phyloP scores from a whole-genome alignment of 1,140 invertebrate genomes.

The Phocides pigmalion region DNA sequence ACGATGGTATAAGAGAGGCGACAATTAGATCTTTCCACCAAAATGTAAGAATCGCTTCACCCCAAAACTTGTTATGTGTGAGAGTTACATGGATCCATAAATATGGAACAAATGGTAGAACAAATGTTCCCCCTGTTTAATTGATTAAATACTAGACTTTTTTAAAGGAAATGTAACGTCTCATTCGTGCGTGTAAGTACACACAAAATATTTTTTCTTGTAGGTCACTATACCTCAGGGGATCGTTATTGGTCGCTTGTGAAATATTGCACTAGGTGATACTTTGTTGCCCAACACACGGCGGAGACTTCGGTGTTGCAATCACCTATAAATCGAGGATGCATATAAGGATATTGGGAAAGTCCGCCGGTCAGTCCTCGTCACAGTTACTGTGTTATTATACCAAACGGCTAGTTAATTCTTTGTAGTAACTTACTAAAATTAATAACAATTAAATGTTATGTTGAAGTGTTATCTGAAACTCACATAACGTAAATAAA shows the following conservation, averaged over 20 bases:
- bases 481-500: no score
- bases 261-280: conserved; percentile 23
- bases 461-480: background rate
- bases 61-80: no score
- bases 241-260: conserved; percentile 1
- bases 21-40: no score
- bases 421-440: background rate
- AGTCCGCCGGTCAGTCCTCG: conserved; percentile 27
- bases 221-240: background rate
- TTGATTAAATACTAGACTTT: no score
- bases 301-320: conserved; percentile 36
- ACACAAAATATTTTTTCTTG: no score
- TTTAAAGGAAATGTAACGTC: no score
- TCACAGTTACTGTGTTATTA: conserved; percentile 34
- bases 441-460: background rate
- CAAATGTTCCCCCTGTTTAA: no score
- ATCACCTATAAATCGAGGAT: conserved; percentile 40
- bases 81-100: no score
- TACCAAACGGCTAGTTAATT: background rate
- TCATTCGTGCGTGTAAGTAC: no score
- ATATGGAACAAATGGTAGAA: no score
- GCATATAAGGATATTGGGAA: conserved; percentile 43
- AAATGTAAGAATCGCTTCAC: no score
- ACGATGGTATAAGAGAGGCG: no score
- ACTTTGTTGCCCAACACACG: conserved; percentile 31